These are phyloP conservation scores for Campylorhamphus procurvoides DNA, from an alignment of 2,113 vertebrate species.

Conservation along the genomic window DNA sequence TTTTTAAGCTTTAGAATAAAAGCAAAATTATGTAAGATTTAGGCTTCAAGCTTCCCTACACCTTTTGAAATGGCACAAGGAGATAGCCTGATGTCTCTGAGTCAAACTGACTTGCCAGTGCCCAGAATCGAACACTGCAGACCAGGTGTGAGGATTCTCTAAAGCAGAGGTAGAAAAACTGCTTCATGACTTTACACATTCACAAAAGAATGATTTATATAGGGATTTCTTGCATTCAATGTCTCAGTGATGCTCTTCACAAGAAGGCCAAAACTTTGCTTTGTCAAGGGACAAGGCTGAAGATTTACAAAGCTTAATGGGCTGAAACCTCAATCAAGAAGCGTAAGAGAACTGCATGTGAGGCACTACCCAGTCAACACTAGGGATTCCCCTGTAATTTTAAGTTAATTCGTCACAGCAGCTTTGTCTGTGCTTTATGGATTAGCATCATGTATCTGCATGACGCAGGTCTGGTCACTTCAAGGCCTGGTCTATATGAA, in stretches of 20 bases:
- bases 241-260: not conserved
- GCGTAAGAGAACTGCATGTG: not conserved
- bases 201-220: not conserved
- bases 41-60: not conserved
- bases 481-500: not conserved
- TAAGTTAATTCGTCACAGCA: not conserved
- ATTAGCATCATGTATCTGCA: not conserved
- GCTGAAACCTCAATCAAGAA: not conserved
- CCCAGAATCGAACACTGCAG: not conserved
- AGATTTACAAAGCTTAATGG: not conserved
- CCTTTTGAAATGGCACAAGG: not conserved
- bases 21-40: not conserved
- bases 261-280: not conserved
- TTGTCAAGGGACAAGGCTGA: not conserved
- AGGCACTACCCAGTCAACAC: not conserved
- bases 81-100: not conserved
- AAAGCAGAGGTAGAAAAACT: not conserved
- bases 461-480: not conserved
- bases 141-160: not conserved
- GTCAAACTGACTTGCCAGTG: not conserved
- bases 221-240: not conserved
- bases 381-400: not conserved
- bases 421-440: not conserved
- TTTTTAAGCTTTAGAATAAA: not conserved
- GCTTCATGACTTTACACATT: not conserved